phyloP scores from a whole-genome alignment of 2,888 invertebrate genomes.

The Geophilus truncorum region DNA sequence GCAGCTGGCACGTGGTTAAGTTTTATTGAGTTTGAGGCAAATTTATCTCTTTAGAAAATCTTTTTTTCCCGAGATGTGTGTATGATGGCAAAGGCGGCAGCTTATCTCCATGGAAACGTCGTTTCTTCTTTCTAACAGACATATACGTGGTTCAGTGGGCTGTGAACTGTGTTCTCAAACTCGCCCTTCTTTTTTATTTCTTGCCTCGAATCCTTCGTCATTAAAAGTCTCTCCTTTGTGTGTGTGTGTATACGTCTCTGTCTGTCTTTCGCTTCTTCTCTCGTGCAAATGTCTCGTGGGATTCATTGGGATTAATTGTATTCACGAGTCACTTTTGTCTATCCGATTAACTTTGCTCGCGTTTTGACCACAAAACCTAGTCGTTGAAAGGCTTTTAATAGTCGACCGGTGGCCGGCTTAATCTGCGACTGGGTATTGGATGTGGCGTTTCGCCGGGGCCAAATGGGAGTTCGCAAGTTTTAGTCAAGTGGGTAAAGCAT shows the following conservation, averaged over 20 bases:
- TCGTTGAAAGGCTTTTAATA: conserved; percentile 11
- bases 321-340: conserved; percentile 11
- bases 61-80: not conserved
- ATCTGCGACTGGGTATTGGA: not conserved
- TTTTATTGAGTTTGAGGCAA: conserved; percentile 16
- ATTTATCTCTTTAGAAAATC: not conserved
- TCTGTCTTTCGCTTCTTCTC: not conserved
- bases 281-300: not conserved
- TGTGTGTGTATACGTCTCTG: not conserved
- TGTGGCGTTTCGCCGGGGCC: not conserved
- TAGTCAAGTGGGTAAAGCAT: not conserved
- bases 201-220: not conserved
- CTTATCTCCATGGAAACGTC: not conserved
- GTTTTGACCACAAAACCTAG: conserved; percentile 2
- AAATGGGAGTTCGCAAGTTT: not conserved
- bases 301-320: conserved; percentile 16
- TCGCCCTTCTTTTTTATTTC: not conserved
- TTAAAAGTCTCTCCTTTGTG: not conserved
- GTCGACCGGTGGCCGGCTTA: conserved; percentile 3
- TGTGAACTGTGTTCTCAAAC: not conserved
- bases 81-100: not conserved
- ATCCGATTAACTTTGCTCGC: conserved; percentile 5
- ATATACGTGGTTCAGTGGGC: not conserved
- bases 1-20: conserved; percentile 1
- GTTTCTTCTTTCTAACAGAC: not conserved